These are phyloP conservation scores for human (Homo sapiens) DNA, from an alignment of 2,113 vertebrate species.

Conservation along the genomic window DNA sequence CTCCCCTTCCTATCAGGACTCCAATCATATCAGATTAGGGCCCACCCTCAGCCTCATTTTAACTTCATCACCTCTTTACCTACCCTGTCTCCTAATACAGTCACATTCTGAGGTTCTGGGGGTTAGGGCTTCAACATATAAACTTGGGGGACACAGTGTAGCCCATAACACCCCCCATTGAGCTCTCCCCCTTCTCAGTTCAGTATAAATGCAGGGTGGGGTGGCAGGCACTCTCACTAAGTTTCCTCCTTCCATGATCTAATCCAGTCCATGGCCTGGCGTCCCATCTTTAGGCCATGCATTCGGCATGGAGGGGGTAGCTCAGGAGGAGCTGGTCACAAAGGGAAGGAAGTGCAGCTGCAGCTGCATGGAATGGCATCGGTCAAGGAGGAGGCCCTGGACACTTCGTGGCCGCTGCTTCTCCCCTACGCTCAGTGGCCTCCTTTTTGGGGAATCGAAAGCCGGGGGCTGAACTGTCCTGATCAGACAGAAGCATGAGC, in stretches of 20 bases:
- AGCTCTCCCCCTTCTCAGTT: neutral
- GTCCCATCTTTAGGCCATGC: neutral
- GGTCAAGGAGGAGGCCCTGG: neutral
- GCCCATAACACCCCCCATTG: rapidly evolving
- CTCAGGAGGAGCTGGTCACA: neutral
- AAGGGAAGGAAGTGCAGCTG: neutral
- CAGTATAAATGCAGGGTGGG: neutral
- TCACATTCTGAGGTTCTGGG: neutral
- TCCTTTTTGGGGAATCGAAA: too few relatives aligned
- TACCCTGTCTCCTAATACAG: neutral
- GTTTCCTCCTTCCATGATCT: neutral
- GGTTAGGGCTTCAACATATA: neutral
- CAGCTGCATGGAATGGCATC: neutral
- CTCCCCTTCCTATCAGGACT: neutral
- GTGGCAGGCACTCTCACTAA: neutral
- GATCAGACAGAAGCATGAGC: neutral
- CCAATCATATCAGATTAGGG: neutral
- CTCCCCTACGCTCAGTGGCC: neutral
- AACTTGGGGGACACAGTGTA: neutral
- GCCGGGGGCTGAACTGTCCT: neutral
- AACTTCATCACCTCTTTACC: neutral
- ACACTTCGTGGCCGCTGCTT: neutral
- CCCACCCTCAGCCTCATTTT: neutral
- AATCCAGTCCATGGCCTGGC: neutral
- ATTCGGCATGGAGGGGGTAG: neutral